Evolutionary conservation across 1,140 invertebrate genomes (phyloP).

Genomic region (Trachymyrmex septentrionalis): DNA sequence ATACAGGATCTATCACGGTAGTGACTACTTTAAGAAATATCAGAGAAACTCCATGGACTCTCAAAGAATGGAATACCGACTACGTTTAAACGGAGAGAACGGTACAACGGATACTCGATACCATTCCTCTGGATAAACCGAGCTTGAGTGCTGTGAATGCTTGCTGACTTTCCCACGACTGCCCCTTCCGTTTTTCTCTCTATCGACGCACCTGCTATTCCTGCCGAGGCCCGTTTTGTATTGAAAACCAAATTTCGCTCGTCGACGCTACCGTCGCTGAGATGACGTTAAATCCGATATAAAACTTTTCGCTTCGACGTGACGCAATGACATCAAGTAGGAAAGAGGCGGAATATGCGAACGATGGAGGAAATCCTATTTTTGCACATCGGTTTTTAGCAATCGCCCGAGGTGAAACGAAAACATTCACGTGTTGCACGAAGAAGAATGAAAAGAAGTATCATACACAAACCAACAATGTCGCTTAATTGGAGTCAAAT

Average conservation of each 20-base stretch:
- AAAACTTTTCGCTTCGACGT: constrained; percentile 39
- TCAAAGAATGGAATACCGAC: constrained; percentile 57
- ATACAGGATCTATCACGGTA: constrained; percentile 29
- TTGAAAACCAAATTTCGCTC: constrained; percentile 54
- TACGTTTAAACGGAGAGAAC: constrained; percentile 41
- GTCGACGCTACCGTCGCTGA: constrained; percentile 15
- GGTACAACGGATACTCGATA: constrained; percentile 48
- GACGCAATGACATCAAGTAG: constrained; percentile 40
- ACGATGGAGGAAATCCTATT: constrained; percentile 27
- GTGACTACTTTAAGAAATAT: constrained; percentile 62
- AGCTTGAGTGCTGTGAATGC: constrained; percentile 59
- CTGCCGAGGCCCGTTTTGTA: constrained; percentile 33
- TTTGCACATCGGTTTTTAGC: constrained; percentile 46
- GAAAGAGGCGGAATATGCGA: constrained; percentile 41
- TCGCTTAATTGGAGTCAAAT: not conserved
- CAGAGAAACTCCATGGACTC: constrained; percentile 29
- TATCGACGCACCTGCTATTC: constrained; percentile 14
- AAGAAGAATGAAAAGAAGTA: not conserved
- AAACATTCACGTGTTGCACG: constrained; percentile 22
- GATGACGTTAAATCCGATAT: constrained; percentile 53
- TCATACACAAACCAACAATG: not conserved
- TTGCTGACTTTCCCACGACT: constrained; percentile 65
- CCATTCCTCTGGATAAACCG: constrained; percentile 56
- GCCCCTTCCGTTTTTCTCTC: constrained; percentile 27
- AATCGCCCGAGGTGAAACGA: constrained; percentile 22